These are phyloP conservation scores for Xestia sexstrigata DNA, from an alignment of 2,888 invertebrate species.

Conservation along the genomic window DNA sequence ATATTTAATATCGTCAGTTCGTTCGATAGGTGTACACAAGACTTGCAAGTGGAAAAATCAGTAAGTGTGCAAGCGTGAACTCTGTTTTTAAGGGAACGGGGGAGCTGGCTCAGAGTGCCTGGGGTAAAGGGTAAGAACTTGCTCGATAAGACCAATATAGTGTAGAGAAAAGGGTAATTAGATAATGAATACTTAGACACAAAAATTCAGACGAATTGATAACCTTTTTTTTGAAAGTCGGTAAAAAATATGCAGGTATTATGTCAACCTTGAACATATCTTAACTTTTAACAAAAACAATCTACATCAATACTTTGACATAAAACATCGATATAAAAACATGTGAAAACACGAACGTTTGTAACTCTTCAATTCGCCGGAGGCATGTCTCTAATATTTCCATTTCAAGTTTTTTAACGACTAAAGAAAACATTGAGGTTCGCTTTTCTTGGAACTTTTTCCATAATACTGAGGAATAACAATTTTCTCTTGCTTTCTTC, in stretches of 20 bases:
- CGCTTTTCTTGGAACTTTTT: slow-evolving; percentile 47
- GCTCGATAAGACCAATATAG: too few species aligned
- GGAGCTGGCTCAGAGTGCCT: too few species aligned
- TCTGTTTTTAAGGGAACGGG: too few species aligned
- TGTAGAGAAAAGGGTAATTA: not conserved
- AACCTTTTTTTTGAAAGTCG: too few species aligned
- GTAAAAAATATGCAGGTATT: not conserved
- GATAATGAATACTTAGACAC: not conserved
- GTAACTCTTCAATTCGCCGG: slow-evolving; percentile 40
- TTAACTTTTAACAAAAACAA: slow-evolving; percentile 28
- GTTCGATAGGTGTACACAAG: too few species aligned
- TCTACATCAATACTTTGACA: slow-evolving; percentile 19
- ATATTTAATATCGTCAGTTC: too few species aligned
- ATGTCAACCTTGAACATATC: not conserved
- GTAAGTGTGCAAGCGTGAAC: too few species aligned
- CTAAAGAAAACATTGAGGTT: slow-evolving; percentile 51
- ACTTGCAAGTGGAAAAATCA: too few species aligned
- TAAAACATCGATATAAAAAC: slow-evolving; percentile 34
- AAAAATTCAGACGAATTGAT: too few species aligned
- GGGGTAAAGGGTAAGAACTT: too few species aligned
- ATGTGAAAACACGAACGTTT: slow-evolving; percentile 4
- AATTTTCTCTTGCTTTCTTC: slow-evolving; percentile 5
- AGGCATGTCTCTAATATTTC: slow-evolving; percentile 45
- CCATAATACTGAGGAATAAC: slow-evolving; percentile 49
- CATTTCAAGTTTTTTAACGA: slow-evolving; percentile 59